Base-by-base conservation (phyloP, 1,140 invertebrate genomes). In the Drosophila orosa region DNA sequence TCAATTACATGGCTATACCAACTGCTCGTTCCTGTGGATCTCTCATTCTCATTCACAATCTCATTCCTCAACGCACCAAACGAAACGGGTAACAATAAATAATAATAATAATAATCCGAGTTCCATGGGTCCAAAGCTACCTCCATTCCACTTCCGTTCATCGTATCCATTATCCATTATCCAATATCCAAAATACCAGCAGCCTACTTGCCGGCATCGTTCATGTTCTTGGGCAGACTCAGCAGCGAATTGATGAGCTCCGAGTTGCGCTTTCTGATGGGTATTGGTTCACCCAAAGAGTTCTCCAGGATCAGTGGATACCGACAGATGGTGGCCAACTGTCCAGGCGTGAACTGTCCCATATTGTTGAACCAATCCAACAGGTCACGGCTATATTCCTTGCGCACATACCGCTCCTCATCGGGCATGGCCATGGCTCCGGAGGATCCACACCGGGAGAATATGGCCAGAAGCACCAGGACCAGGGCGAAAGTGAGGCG, bases 221-320 rank as follows among this genome's bases (percentile, higher is more conserved):
- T 94, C 93, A 96, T 94, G 62, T 94, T 95, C 76, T 95, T 95
- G 13, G 95, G 95, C 29, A 96, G 83, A 27, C 95, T 94, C 1
- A 96, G 89, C 2, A 96, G 91, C 2, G 95, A 95, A 78, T 96
- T 96, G 60, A 96, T 96, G 6, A 96, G 91, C 77, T 96, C 95
- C 0, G 95, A 95, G 80, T 96, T 96, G 8, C 95, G 93, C 89
- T 96, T 96, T 1, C 90, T 91, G 63, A 92, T 78, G 10, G 69
- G 68, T 12, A 85, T 65, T 10, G 91, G 68, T 13, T 44, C 63
- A 22, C 50, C 39, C 22, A 90, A 42, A 1, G 68, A 73, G 63
- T 91, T 91, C 31, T 52, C 72, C 47, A 69, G 31, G 27, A 75
- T 75, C 33, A 85, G 61, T 0, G 84, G 84, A 72, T 87, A 90